phyloP scores from a whole-genome alignment of 1,140 invertebrate species.

The Solen grandis region DNA sequence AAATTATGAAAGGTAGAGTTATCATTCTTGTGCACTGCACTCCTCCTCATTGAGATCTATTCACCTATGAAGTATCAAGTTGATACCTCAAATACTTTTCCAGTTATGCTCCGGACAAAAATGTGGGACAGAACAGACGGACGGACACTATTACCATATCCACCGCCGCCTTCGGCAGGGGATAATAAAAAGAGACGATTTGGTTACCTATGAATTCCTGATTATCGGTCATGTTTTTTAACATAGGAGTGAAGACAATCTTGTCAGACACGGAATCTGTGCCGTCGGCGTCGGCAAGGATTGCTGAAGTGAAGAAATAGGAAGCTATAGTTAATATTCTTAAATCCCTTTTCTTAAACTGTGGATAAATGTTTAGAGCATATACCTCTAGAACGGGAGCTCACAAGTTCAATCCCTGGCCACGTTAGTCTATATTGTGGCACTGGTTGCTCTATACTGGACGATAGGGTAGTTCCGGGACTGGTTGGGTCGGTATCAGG shows the following conservation, averaged over 20 bases:
- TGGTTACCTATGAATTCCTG: constrained; percentile 53
- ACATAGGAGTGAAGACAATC: constrained; percentile 53
- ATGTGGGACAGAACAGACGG: too few relatives aligned
- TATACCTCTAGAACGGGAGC: not conserved
- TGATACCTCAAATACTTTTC: too few relatives aligned
- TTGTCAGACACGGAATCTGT: constrained; percentile 19
- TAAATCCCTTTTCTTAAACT: not conserved
- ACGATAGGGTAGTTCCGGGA: too few relatives aligned
- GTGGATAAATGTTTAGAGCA: not conserved
- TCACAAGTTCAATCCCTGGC: not conserved
- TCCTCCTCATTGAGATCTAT: too few relatives aligned
- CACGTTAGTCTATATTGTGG: not conserved
- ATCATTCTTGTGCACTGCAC: too few relatives aligned
- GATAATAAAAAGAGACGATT: too few relatives aligned
- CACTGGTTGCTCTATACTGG: not conserved
- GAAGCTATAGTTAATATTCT: not conserved
- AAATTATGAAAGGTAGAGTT: too few relatives aligned
- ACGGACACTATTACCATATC: too few relatives aligned
- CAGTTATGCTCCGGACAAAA: too few relatives aligned
- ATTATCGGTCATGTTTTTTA: constrained; percentile 44
- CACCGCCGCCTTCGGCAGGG: too few relatives aligned
- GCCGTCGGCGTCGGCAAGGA: not conserved
- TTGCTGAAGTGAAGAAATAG: not conserved
- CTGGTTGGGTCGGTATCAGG: too few relatives aligned
- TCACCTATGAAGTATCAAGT: too few relatives aligned